Percentiles rank a stretch among this genome's conserved stretches.
These are phyloP conservation scores for Protobothrops mucrosquamatus DNA, from an alignment of 2,113 vertebrate genomes.

Conservation along the genomic window DNA sequence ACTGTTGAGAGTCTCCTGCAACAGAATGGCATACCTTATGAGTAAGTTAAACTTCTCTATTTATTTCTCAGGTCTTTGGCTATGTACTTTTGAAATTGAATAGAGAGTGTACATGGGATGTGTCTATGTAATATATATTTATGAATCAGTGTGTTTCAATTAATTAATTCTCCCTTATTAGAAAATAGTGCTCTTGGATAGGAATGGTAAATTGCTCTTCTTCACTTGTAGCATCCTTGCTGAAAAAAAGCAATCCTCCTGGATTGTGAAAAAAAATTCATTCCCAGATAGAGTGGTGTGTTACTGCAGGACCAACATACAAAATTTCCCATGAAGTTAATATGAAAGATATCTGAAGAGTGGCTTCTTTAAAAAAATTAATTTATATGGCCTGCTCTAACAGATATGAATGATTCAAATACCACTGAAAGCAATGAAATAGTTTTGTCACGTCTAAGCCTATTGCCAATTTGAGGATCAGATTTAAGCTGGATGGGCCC, in stretches of 20 bases:
- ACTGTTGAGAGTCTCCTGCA: slow-evolving; percentile 65
- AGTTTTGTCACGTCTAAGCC: neutral
- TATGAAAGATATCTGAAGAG: neutral
- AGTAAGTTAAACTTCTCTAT: neutral
- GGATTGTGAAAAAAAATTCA: neutral
- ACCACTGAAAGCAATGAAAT: neutral
- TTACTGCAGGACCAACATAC: neutral
- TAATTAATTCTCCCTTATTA: neutral
- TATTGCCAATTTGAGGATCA: neutral
- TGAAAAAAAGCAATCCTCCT: neutral
- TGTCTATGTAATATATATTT: neutral
- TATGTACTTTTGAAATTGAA: neutral
- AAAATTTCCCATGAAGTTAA: neutral
- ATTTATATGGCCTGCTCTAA: neutral
- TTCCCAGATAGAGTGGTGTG: neutral
- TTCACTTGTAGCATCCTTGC: neutral
- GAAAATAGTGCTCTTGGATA: neutral
- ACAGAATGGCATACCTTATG: slow-evolving; percentile 53
- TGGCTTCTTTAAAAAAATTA: neutral
- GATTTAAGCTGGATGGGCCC: neutral
- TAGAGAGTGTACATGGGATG: neutral
- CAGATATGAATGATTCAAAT: neutral
- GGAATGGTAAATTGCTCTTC: no score
- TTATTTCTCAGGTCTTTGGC: neutral
- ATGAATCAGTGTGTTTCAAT: neutral